Conservation (phyloP, 2,888 invertebrate species). For the Eurytoma adleriae region DNA sequence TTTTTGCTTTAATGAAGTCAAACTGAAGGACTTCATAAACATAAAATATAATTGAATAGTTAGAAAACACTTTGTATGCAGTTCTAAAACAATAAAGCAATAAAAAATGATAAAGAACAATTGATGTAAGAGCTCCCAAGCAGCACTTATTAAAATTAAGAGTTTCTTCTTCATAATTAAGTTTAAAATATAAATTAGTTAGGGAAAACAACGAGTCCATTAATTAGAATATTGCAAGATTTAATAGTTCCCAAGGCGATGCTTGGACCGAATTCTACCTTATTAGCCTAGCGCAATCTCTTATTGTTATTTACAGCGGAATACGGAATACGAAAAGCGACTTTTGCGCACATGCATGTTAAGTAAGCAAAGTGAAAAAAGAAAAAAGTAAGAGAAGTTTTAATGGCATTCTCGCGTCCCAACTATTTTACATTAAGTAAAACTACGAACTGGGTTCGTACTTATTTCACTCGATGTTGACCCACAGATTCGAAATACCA, state of each 20-base stretch:
- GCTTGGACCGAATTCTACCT: neutral
- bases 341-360: neutral
- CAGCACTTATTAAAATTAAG: constrained; percentile 15
- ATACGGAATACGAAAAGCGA: neutral
- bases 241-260: constrained; percentile 5
- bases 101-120: no score
- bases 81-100: no score
- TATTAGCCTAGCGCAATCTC: neutral
- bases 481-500: no score
- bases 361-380: neutral
- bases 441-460: no score
- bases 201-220: neutral
- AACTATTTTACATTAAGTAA: no score
- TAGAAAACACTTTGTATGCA: no score
- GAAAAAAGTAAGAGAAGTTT: neutral
- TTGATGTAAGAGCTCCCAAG: neutral
- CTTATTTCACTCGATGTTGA: no score
- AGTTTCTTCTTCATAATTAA: constrained; percentile 17
- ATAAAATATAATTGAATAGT: no score
- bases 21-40: no score
- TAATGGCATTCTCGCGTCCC: no score
- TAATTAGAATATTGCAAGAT: neutral
- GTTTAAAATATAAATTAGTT: neutral
- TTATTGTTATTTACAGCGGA: neutral
- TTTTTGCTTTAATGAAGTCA: no score